Evolutionary conservation across 1,140 invertebrate genomes (phyloP).

Genomic region (Drosophila funebris): DNA sequence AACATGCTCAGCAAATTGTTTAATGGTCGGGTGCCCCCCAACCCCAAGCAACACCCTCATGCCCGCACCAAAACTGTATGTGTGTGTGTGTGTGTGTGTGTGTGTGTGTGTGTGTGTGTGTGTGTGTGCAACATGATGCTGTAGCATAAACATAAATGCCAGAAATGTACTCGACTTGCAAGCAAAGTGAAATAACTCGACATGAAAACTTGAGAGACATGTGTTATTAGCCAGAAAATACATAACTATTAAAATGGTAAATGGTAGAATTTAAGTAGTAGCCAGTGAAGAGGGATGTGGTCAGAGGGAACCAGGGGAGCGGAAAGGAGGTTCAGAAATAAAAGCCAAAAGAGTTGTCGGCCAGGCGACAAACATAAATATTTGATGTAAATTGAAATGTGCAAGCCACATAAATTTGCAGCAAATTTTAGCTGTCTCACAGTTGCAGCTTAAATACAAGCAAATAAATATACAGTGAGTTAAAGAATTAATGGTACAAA

Average conservation of each 20-base stretch:
- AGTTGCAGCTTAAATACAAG: neutral
- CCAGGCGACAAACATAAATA: constrained; percentile 42
- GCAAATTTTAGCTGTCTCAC: constrained; percentile 15
- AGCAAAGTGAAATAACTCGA: constrained; percentile 60
- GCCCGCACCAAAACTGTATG: neutral
- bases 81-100: constrained; percentile 1
- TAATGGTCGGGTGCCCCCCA: constrained; percentile 33
- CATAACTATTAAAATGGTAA: constrained; percentile 27
- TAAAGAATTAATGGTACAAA: neutral
- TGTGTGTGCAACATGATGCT: constrained; percentile 16
- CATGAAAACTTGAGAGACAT: constrained; percentile 61
- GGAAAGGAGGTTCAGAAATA: neutral
- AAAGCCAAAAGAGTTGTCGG: neutral
- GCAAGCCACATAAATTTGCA: constrained; percentile 32
- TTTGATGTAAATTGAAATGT: constrained; percentile 50
- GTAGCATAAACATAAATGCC: constrained; percentile 33
- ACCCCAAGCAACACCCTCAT: neutral
- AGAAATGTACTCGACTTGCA: constrained; percentile 38
- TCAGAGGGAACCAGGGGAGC: too few species aligned
- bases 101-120: neutral
- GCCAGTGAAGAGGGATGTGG: neutral
- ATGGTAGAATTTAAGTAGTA: neutral
- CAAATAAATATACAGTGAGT: constrained; percentile 3
- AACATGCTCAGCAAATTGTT: constrained; percentile 56
- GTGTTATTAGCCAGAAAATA: constrained; percentile 54